Evolutionary conservation across 1,140 invertebrate species (phyloP).

Genomic region (Drosophila saltans): DNA sequence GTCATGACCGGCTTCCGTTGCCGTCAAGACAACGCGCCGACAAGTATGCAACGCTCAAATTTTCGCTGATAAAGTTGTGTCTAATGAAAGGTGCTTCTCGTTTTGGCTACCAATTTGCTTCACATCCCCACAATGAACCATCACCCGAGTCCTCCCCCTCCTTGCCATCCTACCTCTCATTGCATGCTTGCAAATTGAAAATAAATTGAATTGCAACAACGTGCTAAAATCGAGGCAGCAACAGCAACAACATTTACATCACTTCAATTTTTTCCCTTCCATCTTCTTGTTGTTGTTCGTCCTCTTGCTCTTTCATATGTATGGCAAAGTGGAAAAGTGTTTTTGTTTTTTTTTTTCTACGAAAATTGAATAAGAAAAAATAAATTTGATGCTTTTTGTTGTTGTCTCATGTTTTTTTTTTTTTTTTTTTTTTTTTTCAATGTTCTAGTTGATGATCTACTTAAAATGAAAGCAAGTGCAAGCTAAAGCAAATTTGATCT

Average conservation of each 20-base stretch:
- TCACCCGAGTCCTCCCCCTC: neutral
- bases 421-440: constrained; percentile 62
- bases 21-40: constrained; percentile 33
- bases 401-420: neutral
- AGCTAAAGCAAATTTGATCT: neutral
- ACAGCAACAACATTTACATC: constrained; percentile 26
- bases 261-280: neutral
- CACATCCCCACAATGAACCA: neutral
- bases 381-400: constrained; percentile 34
- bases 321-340: constrained; percentile 59
- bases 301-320: constrained; percentile 14
- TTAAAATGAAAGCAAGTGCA: constrained; percentile 12
- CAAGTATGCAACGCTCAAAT: constrained; percentile 44
- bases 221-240: constrained; percentile 61
- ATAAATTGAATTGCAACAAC: constrained; percentile 80
- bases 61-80: constrained; percentile 68
- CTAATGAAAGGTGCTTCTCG: constrained; percentile 67
- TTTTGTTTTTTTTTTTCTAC: constrained; percentile 19
- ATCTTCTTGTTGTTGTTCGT: constrained; percentile 15
- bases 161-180: constrained; percentile 8
- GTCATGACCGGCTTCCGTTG: constrained; percentile 30
- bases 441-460: constrained; percentile 45
- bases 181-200: constrained; percentile 77
- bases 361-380: constrained; percentile 71
- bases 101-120: constrained; percentile 15